A percentile compares a stretch with the other conserved stretches of the same genome.
Evolutionary conservation across 2,113 vertebrate genomes (phyloP).

Genomic region (Orycteropus afer): DNA sequence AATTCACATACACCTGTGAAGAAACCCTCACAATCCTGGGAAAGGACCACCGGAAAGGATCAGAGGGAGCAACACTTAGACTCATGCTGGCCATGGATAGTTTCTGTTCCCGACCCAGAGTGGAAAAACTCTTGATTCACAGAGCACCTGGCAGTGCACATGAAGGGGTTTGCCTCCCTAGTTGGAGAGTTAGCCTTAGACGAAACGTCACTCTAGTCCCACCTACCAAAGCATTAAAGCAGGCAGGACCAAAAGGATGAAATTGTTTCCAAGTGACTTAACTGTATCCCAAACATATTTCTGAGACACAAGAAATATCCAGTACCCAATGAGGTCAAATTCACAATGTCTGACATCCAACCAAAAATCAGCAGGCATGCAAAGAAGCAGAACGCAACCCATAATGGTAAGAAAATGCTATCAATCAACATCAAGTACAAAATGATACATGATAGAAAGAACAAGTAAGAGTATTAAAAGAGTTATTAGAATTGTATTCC

Average conservation of each 20-base stretch:
- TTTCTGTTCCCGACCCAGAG: not conserved
- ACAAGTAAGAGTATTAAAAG: too few relatives aligned
- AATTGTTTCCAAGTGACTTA: not conserved
- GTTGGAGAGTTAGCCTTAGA: not conserved
- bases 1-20: accelerated
- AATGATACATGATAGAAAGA: too few relatives aligned
- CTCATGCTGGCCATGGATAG: accelerated
- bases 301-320: not conserved
- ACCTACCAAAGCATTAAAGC: not conserved
- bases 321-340: not conserved
- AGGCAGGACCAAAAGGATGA: not conserved
- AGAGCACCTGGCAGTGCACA: accelerated
- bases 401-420: too few relatives aligned
- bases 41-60: not conserved
- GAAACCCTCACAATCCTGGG: not conserved
- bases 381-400: too few relatives aligned
- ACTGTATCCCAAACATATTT: not conserved
- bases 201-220: not conserved
- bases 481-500: too few relatives aligned
- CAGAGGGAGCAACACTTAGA: accelerated
- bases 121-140: accelerated
- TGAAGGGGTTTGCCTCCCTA: not conserved
- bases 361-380: too few relatives aligned
- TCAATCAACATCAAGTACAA: too few relatives aligned
- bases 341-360: not conserved